Evolutionary conservation across 2,113 vertebrate species (phyloP).

Genomic region (Cynopterus brachyotis): DNA sequence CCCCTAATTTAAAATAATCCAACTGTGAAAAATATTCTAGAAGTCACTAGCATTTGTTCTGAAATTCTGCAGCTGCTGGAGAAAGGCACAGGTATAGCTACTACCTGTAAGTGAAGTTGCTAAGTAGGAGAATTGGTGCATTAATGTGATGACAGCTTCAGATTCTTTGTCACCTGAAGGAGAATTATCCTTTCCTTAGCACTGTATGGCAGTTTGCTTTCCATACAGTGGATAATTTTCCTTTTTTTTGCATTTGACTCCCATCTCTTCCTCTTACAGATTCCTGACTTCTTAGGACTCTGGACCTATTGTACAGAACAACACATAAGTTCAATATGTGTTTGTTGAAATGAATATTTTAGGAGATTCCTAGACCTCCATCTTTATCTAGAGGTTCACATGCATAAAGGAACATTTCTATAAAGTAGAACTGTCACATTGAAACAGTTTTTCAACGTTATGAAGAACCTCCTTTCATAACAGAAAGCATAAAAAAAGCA

Average conservation of each 20-base stretch:
- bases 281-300: background rate
- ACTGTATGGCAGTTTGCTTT: too few species aligned
- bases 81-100: background rate
- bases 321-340: background rate
- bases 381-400: background rate
- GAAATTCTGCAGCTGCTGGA: background rate
- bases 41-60: background rate
- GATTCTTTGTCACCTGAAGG: background rate
- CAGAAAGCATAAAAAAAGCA: background rate
- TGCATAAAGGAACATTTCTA: background rate
- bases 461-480: background rate
- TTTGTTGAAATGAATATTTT: slow-evolving; percentile 18
- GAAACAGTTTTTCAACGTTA: background rate
- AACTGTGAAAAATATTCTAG: background rate
- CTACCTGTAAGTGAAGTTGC: background rate
- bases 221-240: background rate
- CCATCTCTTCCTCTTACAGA: background rate
- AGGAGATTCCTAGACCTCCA: background rate
- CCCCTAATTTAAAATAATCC: slow-evolving; percentile 50
- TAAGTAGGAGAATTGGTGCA: background rate
- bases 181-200: too few species aligned
- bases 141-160: background rate
- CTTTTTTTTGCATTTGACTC: background rate
- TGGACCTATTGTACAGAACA: background rate
- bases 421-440: background rate